Percentiles rank a stretch among this genome's conserved stretches.
phyloP scores from a whole-genome alignment of 2,888 invertebrate species.

The Melanostoma mellinum region DNA sequence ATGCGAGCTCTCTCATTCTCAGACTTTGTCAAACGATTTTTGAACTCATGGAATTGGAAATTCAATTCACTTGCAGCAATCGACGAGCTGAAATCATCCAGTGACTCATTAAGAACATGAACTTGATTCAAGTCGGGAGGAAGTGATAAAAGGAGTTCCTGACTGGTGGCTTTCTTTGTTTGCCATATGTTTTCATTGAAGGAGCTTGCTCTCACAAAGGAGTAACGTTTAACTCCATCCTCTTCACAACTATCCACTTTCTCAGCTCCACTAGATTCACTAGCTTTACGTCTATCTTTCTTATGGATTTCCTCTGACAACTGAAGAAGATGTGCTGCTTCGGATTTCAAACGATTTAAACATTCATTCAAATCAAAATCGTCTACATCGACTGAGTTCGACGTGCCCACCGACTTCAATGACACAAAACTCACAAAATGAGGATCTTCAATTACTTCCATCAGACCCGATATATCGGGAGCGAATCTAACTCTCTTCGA shows the following conservation, averaged over 20 bases:
- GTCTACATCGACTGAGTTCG: constrained; percentile 82
- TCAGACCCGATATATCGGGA: constrained; percentile 85
- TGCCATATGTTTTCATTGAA: constrained; percentile 78
- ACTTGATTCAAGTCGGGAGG: constrained; percentile 79
- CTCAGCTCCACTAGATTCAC: constrained; percentile 74
- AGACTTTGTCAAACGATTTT: constrained; percentile 81
- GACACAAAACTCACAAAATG: constrained; percentile 84
- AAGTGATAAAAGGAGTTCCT: constrained; percentile 77
- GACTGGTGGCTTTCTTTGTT: constrained; percentile 39
- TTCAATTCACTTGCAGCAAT: constrained; percentile 80
- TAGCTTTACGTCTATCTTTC: constrained; percentile 72
- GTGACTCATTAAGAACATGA: constrained; percentile 61
- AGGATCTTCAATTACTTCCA: constrained; percentile 85
- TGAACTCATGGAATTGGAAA: constrained; percentile 85
- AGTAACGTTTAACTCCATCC: constrained; percentile 76
- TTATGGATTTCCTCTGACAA: constrained; percentile 82
- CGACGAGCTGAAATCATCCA: constrained; percentile 74
- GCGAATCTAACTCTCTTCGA: constrained; percentile 87
- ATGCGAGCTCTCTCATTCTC: constrained; percentile 82
- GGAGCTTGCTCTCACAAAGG: constrained; percentile 79
- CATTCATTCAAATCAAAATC: constrained; percentile 86
- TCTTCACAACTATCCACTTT: constrained; percentile 74
- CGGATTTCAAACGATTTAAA: constrained; percentile 85
- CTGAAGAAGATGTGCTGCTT: constrained; percentile 88
- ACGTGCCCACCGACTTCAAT: constrained; percentile 83